A percentile compares a stretch with the other conserved stretches of the same genome.
Conservation (phyloP, 2,888 invertebrate species). For the Griposia aprilina region DNA sequence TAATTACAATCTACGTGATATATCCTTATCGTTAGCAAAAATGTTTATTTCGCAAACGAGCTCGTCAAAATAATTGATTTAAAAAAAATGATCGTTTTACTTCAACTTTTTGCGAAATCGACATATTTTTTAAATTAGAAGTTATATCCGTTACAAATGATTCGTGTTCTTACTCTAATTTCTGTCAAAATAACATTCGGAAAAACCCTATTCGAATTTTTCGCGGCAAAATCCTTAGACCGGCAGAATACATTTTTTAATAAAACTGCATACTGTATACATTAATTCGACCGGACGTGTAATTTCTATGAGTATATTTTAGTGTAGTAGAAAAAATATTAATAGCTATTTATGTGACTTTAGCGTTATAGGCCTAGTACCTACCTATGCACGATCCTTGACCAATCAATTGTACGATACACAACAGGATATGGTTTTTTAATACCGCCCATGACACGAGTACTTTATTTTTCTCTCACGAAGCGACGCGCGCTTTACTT, state of each 20-base stretch:
- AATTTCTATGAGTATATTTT: slow-evolving; percentile 51
- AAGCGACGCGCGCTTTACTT: neutral
- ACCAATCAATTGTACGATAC: slow-evolving; percentile 34
- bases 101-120: slow-evolving; percentile 48
- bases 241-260: slow-evolving; percentile 34
- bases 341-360: slow-evolving; percentile 54
- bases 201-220: slow-evolving; percentile 41
- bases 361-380: slow-evolving; percentile 56
- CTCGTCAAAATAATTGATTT: neutral
- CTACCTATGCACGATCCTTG: slow-evolving; percentile 27
- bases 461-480: neutral
- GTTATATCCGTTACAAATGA: slow-evolving; percentile 33
- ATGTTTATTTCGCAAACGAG: slow-evolving; percentile 55
- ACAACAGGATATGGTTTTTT: neutral
- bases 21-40: slow-evolving; percentile 51
- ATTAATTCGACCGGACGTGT: slow-evolving; percentile 60
- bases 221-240: slow-evolving; percentile 29
- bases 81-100: neutral
- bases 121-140: slow-evolving; percentile 31
- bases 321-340: slow-evolving; percentile 65
- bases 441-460: neutral
- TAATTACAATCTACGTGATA: slow-evolving; percentile 68
- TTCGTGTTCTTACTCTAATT: slow-evolving; percentile 53
- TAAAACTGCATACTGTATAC: slow-evolving; percentile 37
- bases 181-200: slow-evolving; percentile 60